Evolutionary conservation across 2,888 invertebrate genomes (phyloP).

Genomic region (Hyles lineata): DNA sequence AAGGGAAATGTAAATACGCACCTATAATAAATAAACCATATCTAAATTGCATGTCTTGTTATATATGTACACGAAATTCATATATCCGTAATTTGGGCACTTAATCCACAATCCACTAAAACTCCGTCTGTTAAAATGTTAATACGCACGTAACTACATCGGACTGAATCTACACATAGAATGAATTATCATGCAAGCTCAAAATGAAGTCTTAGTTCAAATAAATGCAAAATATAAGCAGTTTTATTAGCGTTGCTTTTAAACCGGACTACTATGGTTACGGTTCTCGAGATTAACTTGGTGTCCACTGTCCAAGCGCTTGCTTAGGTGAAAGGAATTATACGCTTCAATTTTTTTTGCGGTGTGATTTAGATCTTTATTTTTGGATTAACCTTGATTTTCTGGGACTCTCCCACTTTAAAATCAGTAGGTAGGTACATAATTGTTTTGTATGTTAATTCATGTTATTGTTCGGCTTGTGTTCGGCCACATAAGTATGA

Average conservation of each 20-base stretch:
- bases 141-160: constrained; percentile 43
- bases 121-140: constrained; percentile 9
- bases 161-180: constrained; percentile 58
- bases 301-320: constrained; percentile 42
- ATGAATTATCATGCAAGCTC: constrained; percentile 65
- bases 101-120: not conserved
- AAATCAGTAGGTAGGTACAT: no score
- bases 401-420: constrained; percentile 33
- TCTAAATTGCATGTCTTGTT: constrained; percentile 44
- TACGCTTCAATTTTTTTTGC: constrained; percentile 46
- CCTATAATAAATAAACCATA: constrained; percentile 45
- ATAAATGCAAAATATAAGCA: constrained; percentile 31
- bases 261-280: constrained; percentile 21
- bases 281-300: constrained; percentile 31
- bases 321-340: constrained; percentile 62
- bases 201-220: constrained; percentile 50
- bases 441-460: no score
- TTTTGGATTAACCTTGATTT: constrained; percentile 65
- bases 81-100: not conserved
- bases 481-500: no score
- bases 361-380: constrained; percentile 53
- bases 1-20: constrained; percentile 36
- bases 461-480: no score
- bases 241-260: constrained; percentile 22
- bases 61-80: not conserved